Conservation (phyloP, 2,113 vertebrate species). For the Cyanoliseus patagonus region DNA sequence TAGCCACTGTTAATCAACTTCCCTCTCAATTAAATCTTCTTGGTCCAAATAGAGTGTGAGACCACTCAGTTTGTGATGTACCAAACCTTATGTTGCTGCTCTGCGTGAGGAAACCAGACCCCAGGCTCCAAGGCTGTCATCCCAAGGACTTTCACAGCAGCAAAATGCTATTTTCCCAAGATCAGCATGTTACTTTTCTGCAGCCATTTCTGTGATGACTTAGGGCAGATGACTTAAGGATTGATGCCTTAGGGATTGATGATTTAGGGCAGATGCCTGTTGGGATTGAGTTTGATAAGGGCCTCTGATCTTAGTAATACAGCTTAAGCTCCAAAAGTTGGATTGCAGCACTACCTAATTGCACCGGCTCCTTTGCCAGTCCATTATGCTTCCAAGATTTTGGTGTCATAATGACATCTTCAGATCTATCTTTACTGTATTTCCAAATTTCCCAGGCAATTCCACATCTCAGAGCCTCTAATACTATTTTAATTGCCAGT, state of each 20-base stretch:
- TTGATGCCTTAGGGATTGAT: no score
- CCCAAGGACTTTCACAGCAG: not conserved
- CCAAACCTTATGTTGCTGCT: not conserved
- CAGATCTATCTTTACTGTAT: not conserved
- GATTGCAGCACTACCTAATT: conserved; percentile 41
- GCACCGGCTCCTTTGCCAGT: not conserved
- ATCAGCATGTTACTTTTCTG: conserved; percentile 17
- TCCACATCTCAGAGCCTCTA: not conserved
- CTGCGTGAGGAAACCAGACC: not conserved
- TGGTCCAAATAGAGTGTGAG: not conserved
- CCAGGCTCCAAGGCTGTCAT: not conserved
- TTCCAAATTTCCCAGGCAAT: not conserved
- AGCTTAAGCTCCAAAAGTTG: conserved; percentile 34
- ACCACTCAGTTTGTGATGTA: not conserved
- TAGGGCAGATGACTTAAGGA: not conserved
- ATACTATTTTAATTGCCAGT: not conserved
- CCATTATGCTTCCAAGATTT: conserved; percentile 10
- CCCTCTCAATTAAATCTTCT: conserved; percentile 18
- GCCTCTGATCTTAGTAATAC: not conserved
- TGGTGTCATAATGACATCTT: conserved; percentile 39
- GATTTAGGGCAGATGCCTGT: not conserved
- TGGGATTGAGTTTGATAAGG: conserved; percentile 1
- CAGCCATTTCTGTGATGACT: not conserved
- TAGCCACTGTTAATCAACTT: conserved; percentile 36
- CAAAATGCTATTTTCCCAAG: conserved; percentile 13